Percentiles rank a stretch among this genome's conserved stretches.
These are phyloP conservation scores for Pseudorhiza aurosa DNA, from an alignment of 30 jellyfish, hydroid and myxozoan genomes.

Conservation along the genomic window DNA sequence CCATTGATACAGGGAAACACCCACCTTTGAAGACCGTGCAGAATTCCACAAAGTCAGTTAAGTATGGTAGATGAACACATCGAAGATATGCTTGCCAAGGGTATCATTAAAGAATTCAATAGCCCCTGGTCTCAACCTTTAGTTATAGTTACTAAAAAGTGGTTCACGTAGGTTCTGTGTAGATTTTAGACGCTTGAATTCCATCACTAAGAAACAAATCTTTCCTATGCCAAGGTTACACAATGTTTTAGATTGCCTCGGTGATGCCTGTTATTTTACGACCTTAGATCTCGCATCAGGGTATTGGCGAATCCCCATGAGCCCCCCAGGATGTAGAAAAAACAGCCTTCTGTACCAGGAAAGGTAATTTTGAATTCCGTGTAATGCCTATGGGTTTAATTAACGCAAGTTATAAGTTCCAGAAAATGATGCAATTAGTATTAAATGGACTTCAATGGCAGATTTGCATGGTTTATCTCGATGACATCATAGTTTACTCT, in stretches of 20 bases:
- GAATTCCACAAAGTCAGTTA: slow-evolving; percentile 41
- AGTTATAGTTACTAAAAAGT: slow-evolving; percentile 23
- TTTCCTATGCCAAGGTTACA: slow-evolving; percentile 75
- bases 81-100: slow-evolving; percentile 22
- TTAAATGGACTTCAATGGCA: slow-evolving; percentile 63
- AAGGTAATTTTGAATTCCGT: slow-evolving; percentile 46
- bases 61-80: slow-evolving; percentile 31
- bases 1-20: slow-evolving; percentile 29
- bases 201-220: slow-evolving; percentile 17
- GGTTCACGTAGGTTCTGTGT: slow-evolving; percentile 40
- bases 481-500: slow-evolving; percentile 66
- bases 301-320: slow-evolving; percentile 60
- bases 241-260: slow-evolving; percentile 41
- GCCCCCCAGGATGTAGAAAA: slow-evolving; percentile 28
- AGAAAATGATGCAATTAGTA: slow-evolving; percentile 52
- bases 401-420: slow-evolving; percentile 46
- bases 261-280: slow-evolving; percentile 51
- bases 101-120: background rate
- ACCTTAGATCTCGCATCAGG: slow-evolving; percentile 65
- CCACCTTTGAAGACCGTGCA: slow-evolving; percentile 39
- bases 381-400: slow-evolving; percentile 55
- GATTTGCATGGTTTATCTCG: slow-evolving; percentile 47
- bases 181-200: slow-evolving; percentile 13
- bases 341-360: slow-evolving; percentile 44
- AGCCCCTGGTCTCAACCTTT: slow-evolving; percentile 56